phyloP scores from a whole-genome alignment of 2,888 invertebrate genomes.

The Drosophila dives region DNA sequence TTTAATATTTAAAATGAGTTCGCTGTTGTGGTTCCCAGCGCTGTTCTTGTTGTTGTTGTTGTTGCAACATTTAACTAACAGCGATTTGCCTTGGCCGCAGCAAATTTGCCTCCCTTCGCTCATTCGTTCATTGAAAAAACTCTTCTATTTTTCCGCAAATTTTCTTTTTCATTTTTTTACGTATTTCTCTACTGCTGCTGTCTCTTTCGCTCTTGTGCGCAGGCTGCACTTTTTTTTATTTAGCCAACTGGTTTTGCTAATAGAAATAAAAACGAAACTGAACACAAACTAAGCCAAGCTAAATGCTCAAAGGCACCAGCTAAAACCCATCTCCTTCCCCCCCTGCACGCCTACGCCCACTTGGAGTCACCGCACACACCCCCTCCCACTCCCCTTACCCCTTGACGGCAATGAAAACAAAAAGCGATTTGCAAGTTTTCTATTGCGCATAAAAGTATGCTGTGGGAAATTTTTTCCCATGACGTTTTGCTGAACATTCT shows the following conservation, averaged over 20 bases:
- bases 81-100: conserved; percentile 50
- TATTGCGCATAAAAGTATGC: conserved; percentile 79
- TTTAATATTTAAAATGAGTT: conserved; percentile 68
- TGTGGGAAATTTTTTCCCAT: conserved; percentile 70
- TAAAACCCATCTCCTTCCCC: neutral
- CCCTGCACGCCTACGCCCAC: neutral
- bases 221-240: conserved; percentile 69
- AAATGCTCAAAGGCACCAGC: conserved; percentile 73
- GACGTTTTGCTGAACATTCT: conserved; percentile 59
- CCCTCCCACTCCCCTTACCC: neutral
- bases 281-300: conserved; percentile 77
- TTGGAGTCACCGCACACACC: neutral
- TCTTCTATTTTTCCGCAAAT: conserved; percentile 22
- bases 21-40: conserved; percentile 16
- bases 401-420: conserved; percentile 73
- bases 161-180: conserved; percentile 20
- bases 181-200: neutral
- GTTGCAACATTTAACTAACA: conserved; percentile 61
- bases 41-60: conserved; percentile 20
- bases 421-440: conserved; percentile 80
- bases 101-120: conserved; percentile 34
- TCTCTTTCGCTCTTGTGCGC: conserved; percentile 2
- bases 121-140: conserved; percentile 61
- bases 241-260: conserved; percentile 71
- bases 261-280: conserved; percentile 77